Base-by-base conservation (phyloP, 2,888 invertebrate genomes). In the Zaprionus obscuricornis region DNA sequence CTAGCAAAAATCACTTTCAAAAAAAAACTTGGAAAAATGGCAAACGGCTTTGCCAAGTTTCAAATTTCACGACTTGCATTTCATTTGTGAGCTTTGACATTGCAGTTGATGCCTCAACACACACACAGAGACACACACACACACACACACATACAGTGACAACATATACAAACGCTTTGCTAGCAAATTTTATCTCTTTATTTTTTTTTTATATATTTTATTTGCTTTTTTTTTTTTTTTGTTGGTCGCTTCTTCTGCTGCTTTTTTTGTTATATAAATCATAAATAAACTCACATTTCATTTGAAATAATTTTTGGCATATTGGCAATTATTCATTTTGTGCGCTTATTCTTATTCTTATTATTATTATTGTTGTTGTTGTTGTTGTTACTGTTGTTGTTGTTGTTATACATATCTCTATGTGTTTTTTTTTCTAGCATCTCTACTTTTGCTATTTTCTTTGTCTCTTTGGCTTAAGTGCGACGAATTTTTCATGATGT, bases 281-380 rank as follows among this genome's bases (percentile, higher is more conserved):
- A 86, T 82, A 82, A 86, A 86, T 84, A 84, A 66, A 83, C 84
- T 85, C 85, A 84, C 85, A 86, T 81, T 84, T 86, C 70, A 81
- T 86, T 84, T 86, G 78, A 73, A 83, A 85, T 81, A 77, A 82
- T 84, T 81, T 86, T 78, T 85, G 86, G 85, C 83, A 86, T 85
- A 84, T 83, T 83, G 86, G 86, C 86, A 83, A 83, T 83, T 86
- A 86, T 86, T 82, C 85, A 86, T 86, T 70, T 39, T 45, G 46
- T n/a, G n/a, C n/a, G n/a, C n/a, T 58, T 71, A 50, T 59, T 43
- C 58, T 59, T 63, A 52, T 43, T 26, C 10, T 43, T 49, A 26
- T 45, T 43, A 31, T 43, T 54, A 17, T 26, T 36, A 17, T 7
- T 14, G 1, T 33, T 20, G 11, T 36, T 42, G 11, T 24, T 11